phyloP scores from a whole-genome alignment of 2,888 invertebrate species.

The Eristalinus aeneus region DNA sequence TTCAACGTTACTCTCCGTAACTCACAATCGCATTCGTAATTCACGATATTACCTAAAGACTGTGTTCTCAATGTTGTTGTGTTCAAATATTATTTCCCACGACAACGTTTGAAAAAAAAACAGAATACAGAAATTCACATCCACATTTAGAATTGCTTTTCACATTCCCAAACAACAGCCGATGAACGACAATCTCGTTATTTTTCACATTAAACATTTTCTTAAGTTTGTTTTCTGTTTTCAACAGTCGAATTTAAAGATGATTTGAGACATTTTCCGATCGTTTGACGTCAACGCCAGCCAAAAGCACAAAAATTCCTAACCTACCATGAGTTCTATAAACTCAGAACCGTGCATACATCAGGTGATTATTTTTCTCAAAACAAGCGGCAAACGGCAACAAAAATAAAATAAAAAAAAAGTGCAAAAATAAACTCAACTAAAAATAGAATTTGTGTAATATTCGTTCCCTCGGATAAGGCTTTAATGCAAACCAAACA shows the following conservation, averaged over 20 bases:
- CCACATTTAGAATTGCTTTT: background rate
- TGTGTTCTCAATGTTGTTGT: too few relatives aligned
- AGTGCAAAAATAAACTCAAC: slow-evolving; percentile 46
- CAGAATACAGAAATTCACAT: background rate
- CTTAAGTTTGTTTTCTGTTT: background rate
- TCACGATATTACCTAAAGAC: too few relatives aligned
- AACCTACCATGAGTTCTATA: slow-evolving; percentile 12
- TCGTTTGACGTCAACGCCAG: slow-evolving; percentile 5
- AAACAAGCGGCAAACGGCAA: slow-evolving; percentile 5
- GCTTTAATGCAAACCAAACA: background rate
- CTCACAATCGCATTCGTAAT: too few relatives aligned
- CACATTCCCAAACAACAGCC: background rate
- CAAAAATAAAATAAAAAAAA: slow-evolving; percentile 5
- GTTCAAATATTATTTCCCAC: too few relatives aligned
- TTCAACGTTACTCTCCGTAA: too few relatives aligned
- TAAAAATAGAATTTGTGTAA: slow-evolving; percentile 46
- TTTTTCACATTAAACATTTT: background rate
- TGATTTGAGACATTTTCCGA: slow-evolving; percentile 11
- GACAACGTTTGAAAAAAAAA: too few relatives aligned
- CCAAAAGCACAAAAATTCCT: background rate
- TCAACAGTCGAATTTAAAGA: background rate
- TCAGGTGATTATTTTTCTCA: slow-evolving; percentile 46
- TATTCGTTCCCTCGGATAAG: slow-evolving; percentile 1
- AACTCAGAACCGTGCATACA: slow-evolving; percentile 28
- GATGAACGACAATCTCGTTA: background rate